Evolutionary conservation across 2,113 vertebrate species (phyloP), one percentile per base, ranked within the genome.

Genomic region (Meleagris gallopavo): DNA sequence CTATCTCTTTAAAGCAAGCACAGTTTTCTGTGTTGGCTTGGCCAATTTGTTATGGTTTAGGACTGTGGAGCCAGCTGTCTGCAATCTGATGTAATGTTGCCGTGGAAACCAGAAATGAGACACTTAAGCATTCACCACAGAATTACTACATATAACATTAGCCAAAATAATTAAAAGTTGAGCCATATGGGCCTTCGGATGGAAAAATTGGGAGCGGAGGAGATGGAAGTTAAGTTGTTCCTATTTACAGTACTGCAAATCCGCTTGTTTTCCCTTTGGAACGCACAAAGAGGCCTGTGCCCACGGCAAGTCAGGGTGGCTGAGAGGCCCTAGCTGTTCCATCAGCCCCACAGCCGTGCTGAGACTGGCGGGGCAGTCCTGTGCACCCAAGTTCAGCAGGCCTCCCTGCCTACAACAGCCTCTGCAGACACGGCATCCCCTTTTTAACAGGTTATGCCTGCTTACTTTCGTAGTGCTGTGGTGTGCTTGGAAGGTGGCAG

Each of bases 31-130:
- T 81, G 54, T 97, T 94, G 85, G 93, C 96, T 96, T 89, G 97
- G 98, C 96, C 97, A 85, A 92, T 98, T 98, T 95, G 98, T 98
- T 98, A 97, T 98, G 97, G 97, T 97, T 98, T 97, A 91, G 97
- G 97, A 95, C 97, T 86, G 97, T 92, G 97, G 97, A 98, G 98
- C 97, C 98, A 98, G 98, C 98, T 98, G 98, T 98, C 98, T 98
- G 97, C 97, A 97, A 96, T 97, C 97, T 98, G 98, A 98, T 98
- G 98, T 98, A 97, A 98, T 98, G 98, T 98, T 98, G 96, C 97
- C 94, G 90, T 98, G 97, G 98, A 97, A 98, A 98, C 98, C 81
- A 98, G 95, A 97, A 98, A 98, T 96, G 97, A 98, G 98, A 98
- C 98, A 98, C 97, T 98, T 95, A 84, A 96, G 97, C 97, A 93